phyloP scores from a whole-genome alignment of 2,888 invertebrate genomes.

The Himalopsyche japonica region DNA sequence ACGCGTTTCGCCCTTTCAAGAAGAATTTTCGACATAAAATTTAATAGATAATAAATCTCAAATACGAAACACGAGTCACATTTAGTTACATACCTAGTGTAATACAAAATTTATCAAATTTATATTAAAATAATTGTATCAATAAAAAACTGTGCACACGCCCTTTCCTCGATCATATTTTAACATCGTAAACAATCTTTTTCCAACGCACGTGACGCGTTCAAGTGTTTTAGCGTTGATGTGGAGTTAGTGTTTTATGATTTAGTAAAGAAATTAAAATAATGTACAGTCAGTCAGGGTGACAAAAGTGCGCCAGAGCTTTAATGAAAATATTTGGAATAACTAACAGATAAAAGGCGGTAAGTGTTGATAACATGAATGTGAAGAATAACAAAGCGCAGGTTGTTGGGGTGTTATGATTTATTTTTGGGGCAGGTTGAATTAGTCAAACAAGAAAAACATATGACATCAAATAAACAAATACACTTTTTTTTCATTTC shows the following conservation, averaged over 20 bases:
- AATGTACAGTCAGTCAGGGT: slow-evolving; percentile 6
- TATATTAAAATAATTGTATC: no score
- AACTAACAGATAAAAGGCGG: not conserved
- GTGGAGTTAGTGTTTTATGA: slow-evolving; percentile 6
- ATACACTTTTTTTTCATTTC: no score
- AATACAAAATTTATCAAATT: no score
- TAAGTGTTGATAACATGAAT: not conserved
- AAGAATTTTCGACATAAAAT: no score
- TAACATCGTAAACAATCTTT: not conserved
- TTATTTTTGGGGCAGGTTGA: not conserved
- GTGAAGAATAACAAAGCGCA: not conserved
- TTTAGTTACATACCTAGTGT: no score
- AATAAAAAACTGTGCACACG: not conserved
- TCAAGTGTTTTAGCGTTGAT: slow-evolving; percentile 18
- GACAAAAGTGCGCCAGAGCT: slow-evolving; percentile 1
- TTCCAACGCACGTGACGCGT: slow-evolving; percentile 19
- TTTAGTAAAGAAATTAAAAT: not conserved
- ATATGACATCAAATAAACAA: no score
- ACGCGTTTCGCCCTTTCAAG: no score
- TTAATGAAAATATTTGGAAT: not conserved
- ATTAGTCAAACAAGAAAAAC: no score
- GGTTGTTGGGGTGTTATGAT: not conserved
- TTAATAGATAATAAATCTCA: no score
- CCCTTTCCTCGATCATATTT: not conserved
- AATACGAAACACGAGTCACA: no score